Evolutionary conservation across 2,797 vertebrate species (phyloP).

Genomic region (Coregonus suidteri): DNA sequence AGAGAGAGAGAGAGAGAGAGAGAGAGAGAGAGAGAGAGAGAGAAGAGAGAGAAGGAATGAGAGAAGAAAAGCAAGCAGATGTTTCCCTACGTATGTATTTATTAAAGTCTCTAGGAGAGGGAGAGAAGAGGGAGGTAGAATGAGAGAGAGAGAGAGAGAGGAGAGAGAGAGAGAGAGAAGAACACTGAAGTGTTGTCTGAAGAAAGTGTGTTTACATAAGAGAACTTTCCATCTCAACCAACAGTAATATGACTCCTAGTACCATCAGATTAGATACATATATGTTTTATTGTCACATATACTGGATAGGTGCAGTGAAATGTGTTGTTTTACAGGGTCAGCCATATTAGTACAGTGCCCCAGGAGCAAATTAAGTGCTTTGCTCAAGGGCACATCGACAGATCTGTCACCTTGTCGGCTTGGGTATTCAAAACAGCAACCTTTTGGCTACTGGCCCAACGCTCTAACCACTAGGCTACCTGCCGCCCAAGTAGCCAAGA

Average conservation of each 20-base stretch:
- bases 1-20: slow-evolving; percentile 15
- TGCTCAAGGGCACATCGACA: too few species aligned
- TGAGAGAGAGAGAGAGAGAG: not conserved
- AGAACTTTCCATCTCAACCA: not conserved
- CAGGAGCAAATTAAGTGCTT: too few species aligned
- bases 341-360: too few species aligned
- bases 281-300: too few species aligned
- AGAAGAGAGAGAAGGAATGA: too few species aligned
- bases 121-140: not conserved
- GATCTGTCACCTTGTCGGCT: too few species aligned
- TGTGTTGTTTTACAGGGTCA: too few species aligned
- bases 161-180: not conserved
- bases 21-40: not conserved
- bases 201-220: not conserved
- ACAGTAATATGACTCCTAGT: not conserved
- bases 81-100: not conserved
- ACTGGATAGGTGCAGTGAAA: too few species aligned
- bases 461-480: too few species aligned
- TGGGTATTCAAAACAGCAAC: too few species aligned
- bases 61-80: slow-evolving; percentile 6
- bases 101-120: not conserved
- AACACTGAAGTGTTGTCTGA: not conserved
- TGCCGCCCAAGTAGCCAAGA: too few species aligned
- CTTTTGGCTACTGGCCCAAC: too few species aligned
- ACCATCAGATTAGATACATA: slow-evolving; percentile 7